Evolutionary conservation across 1,140 invertebrate genomes (phyloP).

Genomic region (Rhyzopertha dominica): DNA sequence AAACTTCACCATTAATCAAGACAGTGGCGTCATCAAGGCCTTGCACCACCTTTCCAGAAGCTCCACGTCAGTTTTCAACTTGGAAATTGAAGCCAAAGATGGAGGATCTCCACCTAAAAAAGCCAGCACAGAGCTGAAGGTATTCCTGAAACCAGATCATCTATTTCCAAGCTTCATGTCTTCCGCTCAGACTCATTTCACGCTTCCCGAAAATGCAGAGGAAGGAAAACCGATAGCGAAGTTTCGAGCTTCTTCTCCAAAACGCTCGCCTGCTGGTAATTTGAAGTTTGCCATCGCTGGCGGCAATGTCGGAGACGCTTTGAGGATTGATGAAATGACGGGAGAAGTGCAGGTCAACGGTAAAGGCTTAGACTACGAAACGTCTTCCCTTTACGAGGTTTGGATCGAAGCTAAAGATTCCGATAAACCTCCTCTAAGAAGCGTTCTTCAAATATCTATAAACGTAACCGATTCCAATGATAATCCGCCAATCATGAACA

Average conservation of each 20-base stretch:
- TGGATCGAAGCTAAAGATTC: conserved; percentile 90
- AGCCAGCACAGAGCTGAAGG: conserved; percentile 61
- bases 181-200: conserved; percentile 64
- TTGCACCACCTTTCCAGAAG: conserved; percentile 51
- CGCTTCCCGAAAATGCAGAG: conserved; percentile 70
- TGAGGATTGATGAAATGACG: conserved; percentile 71
- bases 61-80: conserved; percentile 56
- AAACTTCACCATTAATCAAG: conserved; percentile 69
- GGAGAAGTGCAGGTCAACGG: conserved; percentile 75
- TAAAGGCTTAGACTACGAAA: conserved; percentile 84
- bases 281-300: conserved; percentile 82
- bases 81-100: conserved; percentile 71
- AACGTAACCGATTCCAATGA: conserved; percentile 91
- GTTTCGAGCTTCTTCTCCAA: conserved; percentile 67
- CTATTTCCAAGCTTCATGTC: conserved; percentile 71
- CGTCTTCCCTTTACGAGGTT: conserved; percentile 74
- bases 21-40: conserved; percentile 79
- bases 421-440: conserved; percentile 72
- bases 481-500: conserved; percentile 79
- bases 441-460: conserved; percentile 69
- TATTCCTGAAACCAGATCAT: conserved; percentile 65
- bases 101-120: conserved; percentile 58
- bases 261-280: conserved; percentile 60
- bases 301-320: conserved; percentile 81
- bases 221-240: conserved; percentile 68